Base-by-base conservation (phyloP, 2,797 vertebrate species). In the Atherinosoma microstoma region DNA sequence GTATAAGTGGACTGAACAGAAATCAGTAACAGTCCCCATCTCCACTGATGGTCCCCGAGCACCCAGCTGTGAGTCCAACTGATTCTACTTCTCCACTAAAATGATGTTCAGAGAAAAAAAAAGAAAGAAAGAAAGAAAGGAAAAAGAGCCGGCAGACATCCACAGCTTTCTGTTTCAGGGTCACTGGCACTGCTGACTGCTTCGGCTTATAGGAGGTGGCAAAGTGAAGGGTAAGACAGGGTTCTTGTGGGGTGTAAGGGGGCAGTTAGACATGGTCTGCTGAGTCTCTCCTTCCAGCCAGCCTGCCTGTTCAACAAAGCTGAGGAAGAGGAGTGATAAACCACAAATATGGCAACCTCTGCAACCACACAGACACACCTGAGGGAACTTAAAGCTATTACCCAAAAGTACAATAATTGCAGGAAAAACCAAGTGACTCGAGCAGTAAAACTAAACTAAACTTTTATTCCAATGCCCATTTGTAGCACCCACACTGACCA, bases 161-260 rank as follows among this genome's bases (percentile, higher is more conserved):
- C 24, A 69, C 70, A 38, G 73, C 2, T 34, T 75, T 53, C n/a
- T 22, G 64, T 83, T 87, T 79, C 64, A 79, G 84, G 86, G 86
- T 92, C 76, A 91, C 49, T 42, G 62, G 64, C 73, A 40, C 61
- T 59, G 70, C 62, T 36, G 67, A 73, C 53, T 80, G 71, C 29
- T 65, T 70, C 13, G 49, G 76, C 67, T 80, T 67, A 38, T 64
- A 27, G 51, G 76, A 70, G 63, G 64, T 71, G 70, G 75, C 58
- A 66, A 68, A 57, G 16, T 61, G 32, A 73, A 64, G 76, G 10
- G 24, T 2, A 68, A 58, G 58, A 67, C 59, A 30, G 22, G 53
- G 63, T 42, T 22, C 47, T n/a, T 29, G 30, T 12, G 32, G 61
- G 40, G 57, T 9, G 34, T 68, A 62, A 27, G 61, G 63, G 56